Evolutionary conservation across 2,797 vertebrate genomes (phyloP), one percentile per base, ranked within the genome.

Genomic region (Euphonia xanthogaster): DNA sequence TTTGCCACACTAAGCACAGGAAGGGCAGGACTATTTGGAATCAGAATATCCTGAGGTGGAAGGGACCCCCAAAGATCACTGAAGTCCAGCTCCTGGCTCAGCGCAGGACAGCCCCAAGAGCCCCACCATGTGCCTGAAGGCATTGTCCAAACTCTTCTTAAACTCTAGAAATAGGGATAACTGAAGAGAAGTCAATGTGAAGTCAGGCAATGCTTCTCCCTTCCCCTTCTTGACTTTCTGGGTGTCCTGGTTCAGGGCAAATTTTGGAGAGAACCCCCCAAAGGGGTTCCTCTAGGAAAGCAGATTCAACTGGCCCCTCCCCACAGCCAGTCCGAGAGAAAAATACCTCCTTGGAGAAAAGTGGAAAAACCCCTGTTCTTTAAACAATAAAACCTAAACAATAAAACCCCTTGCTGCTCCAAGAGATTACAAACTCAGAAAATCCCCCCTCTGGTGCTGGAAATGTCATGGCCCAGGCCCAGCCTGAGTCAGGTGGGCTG

Each of bases 61-160:
- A 80, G 35, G 7, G 33, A n/a, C 2, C 2, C 10, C 9, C 9
- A 42, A 65, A 6, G 31, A 53, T n/a, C 45, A 47, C 6, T 35
- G 12, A 40, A 70, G 5, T 47, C 17, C 12, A 37, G 0, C 7
- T 42, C 5, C 17, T 73, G 35, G 4, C 6, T 21, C 8, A 48
- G 31, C 35, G 19, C 61, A 37, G 19, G 8, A 23, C 23, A 62
- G 27, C 35, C 24, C 16, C 35, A 44, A 21, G 13, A 35, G 28
- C 17, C 6, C n/a, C 39, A 8, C 10, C 6, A 9, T 1, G 14
- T 40, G 10, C 35, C 27, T 55, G 37, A 55, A 21, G 31, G 48
- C 0, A 0, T n/a, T 45, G 2, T 28, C 55, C 31, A 25, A 57
- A 28, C 1, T 1, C 8, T 19, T 57, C 14, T 28, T 47, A 27